phyloP scores from a whole-genome alignment of 2,113 vertebrate genomes.

The Oreochromis aureus region DNA sequence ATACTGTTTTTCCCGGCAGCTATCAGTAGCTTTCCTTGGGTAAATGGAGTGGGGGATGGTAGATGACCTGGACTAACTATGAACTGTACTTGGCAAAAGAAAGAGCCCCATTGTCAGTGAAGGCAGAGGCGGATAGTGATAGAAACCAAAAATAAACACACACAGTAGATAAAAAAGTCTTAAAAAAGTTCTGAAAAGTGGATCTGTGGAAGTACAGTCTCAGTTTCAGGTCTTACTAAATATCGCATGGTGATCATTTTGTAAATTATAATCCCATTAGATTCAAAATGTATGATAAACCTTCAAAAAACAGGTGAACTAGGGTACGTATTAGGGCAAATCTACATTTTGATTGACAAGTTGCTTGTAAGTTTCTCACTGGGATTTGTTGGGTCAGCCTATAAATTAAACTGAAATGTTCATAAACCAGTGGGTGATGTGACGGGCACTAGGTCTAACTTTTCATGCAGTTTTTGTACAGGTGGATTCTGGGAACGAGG shows the following conservation, averaged over 20 bases:
- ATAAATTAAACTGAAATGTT: not conserved
- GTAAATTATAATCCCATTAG: not conserved
- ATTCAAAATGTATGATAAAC: not conserved
- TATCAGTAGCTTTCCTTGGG: not conserved
- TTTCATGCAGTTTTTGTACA: not conserved
- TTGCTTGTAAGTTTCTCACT: too few species aligned
- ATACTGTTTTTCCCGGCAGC: not conserved
- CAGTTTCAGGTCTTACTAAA: not conserved
- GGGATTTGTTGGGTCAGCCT: rapidly evolving
- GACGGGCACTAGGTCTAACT: not conserved
- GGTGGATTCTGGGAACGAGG: not conserved
- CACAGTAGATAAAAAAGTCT: not conserved
- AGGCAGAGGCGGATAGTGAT: not conserved
- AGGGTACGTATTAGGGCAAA: rapidly evolving
- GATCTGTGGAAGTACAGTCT: not conserved
- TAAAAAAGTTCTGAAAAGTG: not conserved
- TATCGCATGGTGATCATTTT: rapidly evolving
- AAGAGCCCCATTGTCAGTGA: not conserved
- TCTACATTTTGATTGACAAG: not conserved
- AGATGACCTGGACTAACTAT: not conserved
- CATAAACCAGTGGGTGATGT: not conserved
- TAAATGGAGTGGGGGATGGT: not conserved
- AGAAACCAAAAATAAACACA: not conserved
- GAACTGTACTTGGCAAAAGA: not conserved
- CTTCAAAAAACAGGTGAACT: not conserved